Base-by-base conservation (phyloP, 1,140 invertebrate genomes). In the Chymomyza costata region DNA sequence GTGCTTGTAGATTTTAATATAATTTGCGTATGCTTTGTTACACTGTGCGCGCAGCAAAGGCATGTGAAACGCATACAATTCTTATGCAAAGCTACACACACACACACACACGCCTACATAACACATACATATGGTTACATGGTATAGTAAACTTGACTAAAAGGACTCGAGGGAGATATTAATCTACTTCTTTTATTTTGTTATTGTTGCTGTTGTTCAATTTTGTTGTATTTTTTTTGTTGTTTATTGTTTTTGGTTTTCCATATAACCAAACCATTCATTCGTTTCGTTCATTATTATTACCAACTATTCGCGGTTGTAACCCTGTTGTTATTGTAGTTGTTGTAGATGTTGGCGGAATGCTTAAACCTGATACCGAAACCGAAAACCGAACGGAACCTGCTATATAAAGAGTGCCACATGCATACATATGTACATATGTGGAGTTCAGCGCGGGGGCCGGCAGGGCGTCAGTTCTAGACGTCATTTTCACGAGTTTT, bases 141-240 rank as follows among this genome's bases (percentile, higher is more conserved):
- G 50, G 51, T 37, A 59, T 59, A n/a, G 25, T 10, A 71, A 78
- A 78, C 73, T 80, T 80, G 73, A 67, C 73, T 73, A 71, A 78
- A 80, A 80, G 71, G 71, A 78, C 71, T 78, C 71, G 59, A 67
- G 71, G 71, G 71, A 78, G 71, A 78, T 78, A 78, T 78, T 78
- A 78, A 80, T 80, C 71, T 78, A 78, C 50, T 80, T 66, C 21
- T 46, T 46, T 65, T 57, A 47, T 41, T 11, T 32, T 31, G 8
- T 34, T 17, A 34, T 19, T 25, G 7, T 16, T 8, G 35, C n/a
- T 30, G 6, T 32, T 18, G 48, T 61, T n/a, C n/a, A n/a, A 38
- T 44, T 43, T 43, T 44, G 43, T 25, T 47, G 6, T 16, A 35
- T 41, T 39, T 41, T 37, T 58, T 56, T 13, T 31, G n/a, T 41